Evolutionary conservation across 2,888 invertebrate genomes (phyloP).

Genomic region (Tanytarsus gracilentus): DNA sequence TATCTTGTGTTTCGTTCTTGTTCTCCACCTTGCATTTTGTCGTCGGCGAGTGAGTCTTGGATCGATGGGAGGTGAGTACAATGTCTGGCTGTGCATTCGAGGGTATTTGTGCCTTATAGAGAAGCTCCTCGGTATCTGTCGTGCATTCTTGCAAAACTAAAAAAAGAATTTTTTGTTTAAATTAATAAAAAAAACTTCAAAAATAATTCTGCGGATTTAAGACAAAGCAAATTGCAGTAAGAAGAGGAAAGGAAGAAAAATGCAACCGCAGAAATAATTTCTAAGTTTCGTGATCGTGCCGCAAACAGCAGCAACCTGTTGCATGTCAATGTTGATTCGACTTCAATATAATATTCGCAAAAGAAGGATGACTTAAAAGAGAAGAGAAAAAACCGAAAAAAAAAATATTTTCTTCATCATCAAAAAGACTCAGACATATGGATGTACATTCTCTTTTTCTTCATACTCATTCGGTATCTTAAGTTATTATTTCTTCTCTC

Average conservation of each 20-base stretch:
- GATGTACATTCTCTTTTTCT: slow-evolving; percentile 20
- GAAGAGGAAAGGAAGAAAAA: neutral
- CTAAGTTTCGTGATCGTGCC: no score
- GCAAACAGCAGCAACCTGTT: slow-evolving; percentile 16
- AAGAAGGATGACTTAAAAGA: neutral
- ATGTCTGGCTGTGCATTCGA: slow-evolving; percentile 56
- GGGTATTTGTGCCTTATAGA: slow-evolving; percentile 48
- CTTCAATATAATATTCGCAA: neutral
- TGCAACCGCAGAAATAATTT: neutral
- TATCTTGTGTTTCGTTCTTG: no score
- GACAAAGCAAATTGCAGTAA: no score
- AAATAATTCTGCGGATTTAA: no score
- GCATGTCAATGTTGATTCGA: neutral
- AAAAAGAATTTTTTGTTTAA: slow-evolving; percentile 35
- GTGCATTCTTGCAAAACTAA: slow-evolving; percentile 56
- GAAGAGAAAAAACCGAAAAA: slow-evolving; percentile 3
- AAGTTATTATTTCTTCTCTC: slow-evolving; percentile 25
- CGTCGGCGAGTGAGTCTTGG: no score
- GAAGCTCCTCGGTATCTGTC: slow-evolving; percentile 62
- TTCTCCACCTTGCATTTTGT: no score
- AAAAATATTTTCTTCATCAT: slow-evolving; percentile 23
- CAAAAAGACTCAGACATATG: slow-evolving; percentile 14
- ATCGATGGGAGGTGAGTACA: no score
- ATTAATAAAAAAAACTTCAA: neutral
- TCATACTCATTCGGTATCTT: slow-evolving; percentile 25